phyloP scores from a whole-genome alignment of 1,140 invertebrate genomes.

The Trichoplusia ni region DNA sequence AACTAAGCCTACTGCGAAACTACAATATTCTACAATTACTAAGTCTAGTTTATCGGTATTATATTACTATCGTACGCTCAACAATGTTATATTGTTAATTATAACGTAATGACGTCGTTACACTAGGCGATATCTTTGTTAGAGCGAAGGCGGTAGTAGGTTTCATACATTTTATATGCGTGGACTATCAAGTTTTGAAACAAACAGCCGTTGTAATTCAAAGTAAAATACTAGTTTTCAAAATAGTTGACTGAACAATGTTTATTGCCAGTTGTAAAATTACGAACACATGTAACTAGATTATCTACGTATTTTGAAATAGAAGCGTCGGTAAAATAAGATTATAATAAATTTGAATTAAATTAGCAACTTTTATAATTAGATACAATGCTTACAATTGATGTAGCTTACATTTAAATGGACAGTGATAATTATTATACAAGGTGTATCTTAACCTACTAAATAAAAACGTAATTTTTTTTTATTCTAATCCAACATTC shows the following conservation, averaged over 20 bases:
- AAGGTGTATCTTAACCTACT: constrained; percentile 52
- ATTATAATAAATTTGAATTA: neutral
- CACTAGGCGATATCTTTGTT: neutral
- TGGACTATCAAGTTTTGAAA: constrained; percentile 2
- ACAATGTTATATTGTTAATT: constrained; percentile 41
- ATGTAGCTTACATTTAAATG: constrained; percentile 64
- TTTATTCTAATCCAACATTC: constrained; percentile 50
- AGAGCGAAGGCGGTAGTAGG: constrained; percentile 18
- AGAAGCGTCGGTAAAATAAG: neutral
- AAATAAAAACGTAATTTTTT: constrained; percentile 52
- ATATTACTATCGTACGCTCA: constrained; percentile 47
- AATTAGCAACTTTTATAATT: constrained; percentile 16
- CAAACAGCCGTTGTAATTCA: neutral
- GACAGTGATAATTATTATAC: constrained; percentile 69
- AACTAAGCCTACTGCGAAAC: constrained; percentile 46
- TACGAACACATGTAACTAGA: no score
- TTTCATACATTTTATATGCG: neutral
- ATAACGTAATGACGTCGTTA: constrained; percentile 5
- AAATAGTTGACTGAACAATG: no score
- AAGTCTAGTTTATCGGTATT: constrained; percentile 51
- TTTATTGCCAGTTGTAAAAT: no score
- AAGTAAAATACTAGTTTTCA: no score
- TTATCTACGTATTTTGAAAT: constrained; percentile 1
- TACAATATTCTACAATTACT: constrained; percentile 55
- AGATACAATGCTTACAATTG: constrained; percentile 13